Conservation (phyloP, 2,113 vertebrate genomes). For the Plecturocebus donacophilus region DNA sequence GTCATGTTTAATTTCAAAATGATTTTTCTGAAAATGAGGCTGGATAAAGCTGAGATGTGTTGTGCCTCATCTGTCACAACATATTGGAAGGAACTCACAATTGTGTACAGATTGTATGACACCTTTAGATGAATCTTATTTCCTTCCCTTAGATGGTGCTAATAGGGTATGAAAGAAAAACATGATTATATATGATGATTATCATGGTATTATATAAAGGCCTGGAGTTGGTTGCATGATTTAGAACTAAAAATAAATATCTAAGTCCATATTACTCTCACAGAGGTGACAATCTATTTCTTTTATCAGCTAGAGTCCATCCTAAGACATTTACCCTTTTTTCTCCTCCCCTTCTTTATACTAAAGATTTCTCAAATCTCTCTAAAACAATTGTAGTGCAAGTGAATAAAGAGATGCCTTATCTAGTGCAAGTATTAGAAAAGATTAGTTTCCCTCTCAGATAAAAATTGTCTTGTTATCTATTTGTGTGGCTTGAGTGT, state of each 20-base stretch:
- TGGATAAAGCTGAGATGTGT: slow-evolving; percentile 59
- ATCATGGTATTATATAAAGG: slow-evolving; percentile 54
- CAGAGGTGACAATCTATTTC: slow-evolving; percentile 47
- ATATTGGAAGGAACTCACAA: slow-evolving; percentile 67
- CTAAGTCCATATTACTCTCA: slow-evolving; percentile 50
- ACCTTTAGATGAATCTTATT: slow-evolving; percentile 77
- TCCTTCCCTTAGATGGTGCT: slow-evolving; percentile 71
- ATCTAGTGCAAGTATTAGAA: slow-evolving; percentile 3
- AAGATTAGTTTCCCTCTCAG: not conserved
- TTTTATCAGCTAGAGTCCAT: slow-evolving; percentile 35
- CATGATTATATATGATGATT: slow-evolving; percentile 63
- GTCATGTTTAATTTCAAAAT: slow-evolving; percentile 73
- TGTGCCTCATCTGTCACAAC: slow-evolving; percentile 63
- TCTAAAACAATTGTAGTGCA: slow-evolving; percentile 2
- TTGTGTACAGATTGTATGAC: slow-evolving; percentile 73
- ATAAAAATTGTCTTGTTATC: not conserved
- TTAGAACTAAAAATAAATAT: slow-evolving; percentile 68
- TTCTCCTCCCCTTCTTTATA: not conserved
- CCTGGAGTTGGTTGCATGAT: slow-evolving; percentile 32
- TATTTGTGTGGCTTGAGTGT: slow-evolving; percentile 5
- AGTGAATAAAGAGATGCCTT: slow-evolving; percentile 12
- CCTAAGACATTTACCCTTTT: not conserved
- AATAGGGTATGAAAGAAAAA: slow-evolving; percentile 73
- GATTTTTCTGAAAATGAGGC: slow-evolving; percentile 66
- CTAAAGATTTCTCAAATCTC: slow-evolving; percentile 31